Base-by-base conservation (phyloP, 2,888 invertebrate genomes). In the Ligdia adustata region DNA sequence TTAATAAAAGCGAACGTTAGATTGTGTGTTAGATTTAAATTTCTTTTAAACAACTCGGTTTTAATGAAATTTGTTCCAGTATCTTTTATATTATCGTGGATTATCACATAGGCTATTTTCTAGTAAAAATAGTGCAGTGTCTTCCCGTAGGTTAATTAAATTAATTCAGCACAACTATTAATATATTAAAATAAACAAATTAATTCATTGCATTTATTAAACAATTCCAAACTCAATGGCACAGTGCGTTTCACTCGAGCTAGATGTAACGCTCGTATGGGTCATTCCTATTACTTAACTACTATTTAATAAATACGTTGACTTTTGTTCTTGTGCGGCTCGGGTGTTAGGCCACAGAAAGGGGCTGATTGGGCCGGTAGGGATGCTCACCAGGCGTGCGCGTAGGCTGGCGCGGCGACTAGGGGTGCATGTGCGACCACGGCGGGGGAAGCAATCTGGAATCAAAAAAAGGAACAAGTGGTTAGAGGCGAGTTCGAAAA, bases 371-470 rank as follows among this genome's bases (percentile, higher is more conserved):
- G 54, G 60, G 48, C 40, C 44, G 28, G 32, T 44, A 43, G 56
- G 52, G 43, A 18, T 4, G 59, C 35, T 82, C 67, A 89, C 88
- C 89, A 89, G 48, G 70, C 87, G 57, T 87, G 86, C 46, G 73
- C 86, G 39, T 72, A 72, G 35, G 82, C 75, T 4, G 82, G 65
- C 0, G 83, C 84, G 9, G 82, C 81, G 1, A 76, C 66, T 55
- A 72, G 29, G 78, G 75, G 75, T 9, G 75, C 80, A 52, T 81
- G 84, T 15, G 84, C 84, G 16, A 82, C 81, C 9, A 79, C 66
- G 9, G 72, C 76, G 6, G 89, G 88, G 13, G 84, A 72, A 0
- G 89, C 84, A 28, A 89, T 76, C 89, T 89, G 66, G 1, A 62
- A 64, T 4, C 24, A 24, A n/a, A n/a, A n/a, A n/a, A n/a, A n/a